These are phyloP conservation scores for Steinernema scapterisci DNA, from an alignment of 2,888 invertebrate species.

Conservation along the genomic window DNA sequence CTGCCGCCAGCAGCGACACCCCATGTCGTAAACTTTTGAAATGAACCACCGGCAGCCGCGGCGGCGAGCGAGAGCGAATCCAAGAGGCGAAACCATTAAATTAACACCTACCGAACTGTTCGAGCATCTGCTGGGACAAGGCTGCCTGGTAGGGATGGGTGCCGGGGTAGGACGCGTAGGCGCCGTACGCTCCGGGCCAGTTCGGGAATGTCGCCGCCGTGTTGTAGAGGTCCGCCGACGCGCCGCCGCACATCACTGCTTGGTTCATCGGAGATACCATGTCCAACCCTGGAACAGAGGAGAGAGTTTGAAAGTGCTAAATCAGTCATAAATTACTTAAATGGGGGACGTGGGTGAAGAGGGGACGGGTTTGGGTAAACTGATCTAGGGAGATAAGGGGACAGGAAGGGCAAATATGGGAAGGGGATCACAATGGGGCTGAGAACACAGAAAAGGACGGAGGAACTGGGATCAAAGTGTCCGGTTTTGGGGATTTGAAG, in stretches of 20 bases:
- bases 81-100: background rate
- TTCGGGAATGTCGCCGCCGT: constrained; percentile 7
- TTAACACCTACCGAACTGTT: constrained; percentile 21
- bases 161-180: constrained; percentile 2
- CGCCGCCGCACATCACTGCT: constrained; percentile 14
- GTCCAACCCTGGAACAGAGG: constrained; percentile 21
- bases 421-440: no score
- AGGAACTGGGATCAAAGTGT: no score
- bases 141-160: background rate
- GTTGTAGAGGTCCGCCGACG: constrained; percentile 26
- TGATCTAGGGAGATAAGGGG: no score
- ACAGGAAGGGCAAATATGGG: no score
- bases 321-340: no score
- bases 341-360: no score
- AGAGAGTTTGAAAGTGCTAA: background rate
- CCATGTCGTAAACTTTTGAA: background rate
- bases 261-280: constrained; percentile 22
- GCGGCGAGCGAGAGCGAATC: background rate
- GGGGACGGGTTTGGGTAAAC: no score
- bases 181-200: constrained; percentile 24
- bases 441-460: no score
- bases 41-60: background rate
- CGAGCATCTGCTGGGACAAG: background rate
- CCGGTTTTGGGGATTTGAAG: no score
- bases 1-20: no score